Evolutionary conservation across 2,113 vertebrate species (phyloP).

Genomic region (Mus spicilegus): DNA sequence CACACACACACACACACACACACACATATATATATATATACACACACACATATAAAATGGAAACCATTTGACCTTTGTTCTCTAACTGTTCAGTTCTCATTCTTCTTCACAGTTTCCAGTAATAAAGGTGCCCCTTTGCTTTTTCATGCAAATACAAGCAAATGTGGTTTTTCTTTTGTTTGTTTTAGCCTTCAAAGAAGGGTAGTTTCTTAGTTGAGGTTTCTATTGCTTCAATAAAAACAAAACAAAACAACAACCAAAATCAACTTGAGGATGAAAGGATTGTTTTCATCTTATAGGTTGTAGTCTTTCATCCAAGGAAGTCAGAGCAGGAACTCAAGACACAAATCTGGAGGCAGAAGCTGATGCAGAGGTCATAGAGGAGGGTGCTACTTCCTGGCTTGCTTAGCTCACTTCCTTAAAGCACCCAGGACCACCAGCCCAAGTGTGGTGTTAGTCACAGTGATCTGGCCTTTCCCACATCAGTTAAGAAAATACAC

Average conservation of each 20-base stretch:
- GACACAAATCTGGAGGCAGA: neutral
- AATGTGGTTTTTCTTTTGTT: neutral
- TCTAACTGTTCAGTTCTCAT: neutral
- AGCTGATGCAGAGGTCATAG: neutral
- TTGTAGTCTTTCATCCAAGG: neutral
- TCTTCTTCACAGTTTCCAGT: neutral
- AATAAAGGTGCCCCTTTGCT: neutral
- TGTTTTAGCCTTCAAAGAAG: neutral
- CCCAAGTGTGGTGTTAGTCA: neutral
- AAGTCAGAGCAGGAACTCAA: neutral
- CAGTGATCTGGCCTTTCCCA: neutral
- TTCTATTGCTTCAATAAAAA: neutral
- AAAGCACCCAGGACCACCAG: neutral
- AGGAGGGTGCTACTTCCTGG: neutral
- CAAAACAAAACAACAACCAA: neutral
- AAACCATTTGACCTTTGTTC: neutral
- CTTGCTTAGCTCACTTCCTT: neutral
- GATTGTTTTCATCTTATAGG: neutral
- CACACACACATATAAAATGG: no score
- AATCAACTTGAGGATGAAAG: neutral
- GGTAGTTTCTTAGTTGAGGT: neutral
- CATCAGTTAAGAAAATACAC: neutral
- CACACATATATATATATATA: no score
- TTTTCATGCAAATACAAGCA: neutral
- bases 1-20: no score